Base-by-base conservation (phyloP, 2,113 vertebrate species). In the Nannobrachium achirus region DNA sequence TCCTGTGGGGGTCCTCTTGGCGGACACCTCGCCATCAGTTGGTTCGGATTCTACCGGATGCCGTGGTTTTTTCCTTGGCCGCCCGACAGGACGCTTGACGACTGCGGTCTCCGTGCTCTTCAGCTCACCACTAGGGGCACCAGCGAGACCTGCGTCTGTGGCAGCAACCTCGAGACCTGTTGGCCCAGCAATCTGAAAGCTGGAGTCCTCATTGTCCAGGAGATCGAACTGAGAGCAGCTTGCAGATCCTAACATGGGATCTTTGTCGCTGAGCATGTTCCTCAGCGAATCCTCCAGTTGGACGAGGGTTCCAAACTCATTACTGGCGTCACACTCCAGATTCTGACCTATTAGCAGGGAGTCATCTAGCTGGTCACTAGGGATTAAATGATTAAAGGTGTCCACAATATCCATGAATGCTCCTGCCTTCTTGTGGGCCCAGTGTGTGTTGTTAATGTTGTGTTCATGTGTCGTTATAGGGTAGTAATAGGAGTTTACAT, bases 361-460 rank as follows among this genome's bases (percentile, higher is more conserved):
- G 92, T 98, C 96, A 87, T 99, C 96, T 95, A 99, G 96, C 94
- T 98, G 97, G 92, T 99, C 98, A 95, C 96, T 98, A 93, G 97
- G 95, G 94, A 97, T 97, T 94, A 99, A 95, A 95, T 96, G 95
- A 90, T 96, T 98, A 94, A 98, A 95, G 92, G 95, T 94, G 94
- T 96, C 96, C 95, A 97, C 96, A 96, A 96, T 95, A 98, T 99
- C 98, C 98, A 99, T 99, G 96, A 96, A 98, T 96, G 95, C 93
- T 94, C 91, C 92, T 93, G 91, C 94, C 94, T 94, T 93, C 94
- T 93, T 93, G 92, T 93, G 93, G 93, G 85, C 89, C 25, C 25
- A 33, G 6, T 33, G 25, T 33, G 25, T 33, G 25, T n/a, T n/a
- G n/a, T 25, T 25, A 25, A 25, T 25, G 25, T 25, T 25, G 25